Percentiles rank a stretch among this genome's conserved stretches.
These are phyloP conservation scores for Fringilla coelebs DNA, from an alignment of 2,797 vertebrate genomes.

Conservation along the genomic window DNA sequence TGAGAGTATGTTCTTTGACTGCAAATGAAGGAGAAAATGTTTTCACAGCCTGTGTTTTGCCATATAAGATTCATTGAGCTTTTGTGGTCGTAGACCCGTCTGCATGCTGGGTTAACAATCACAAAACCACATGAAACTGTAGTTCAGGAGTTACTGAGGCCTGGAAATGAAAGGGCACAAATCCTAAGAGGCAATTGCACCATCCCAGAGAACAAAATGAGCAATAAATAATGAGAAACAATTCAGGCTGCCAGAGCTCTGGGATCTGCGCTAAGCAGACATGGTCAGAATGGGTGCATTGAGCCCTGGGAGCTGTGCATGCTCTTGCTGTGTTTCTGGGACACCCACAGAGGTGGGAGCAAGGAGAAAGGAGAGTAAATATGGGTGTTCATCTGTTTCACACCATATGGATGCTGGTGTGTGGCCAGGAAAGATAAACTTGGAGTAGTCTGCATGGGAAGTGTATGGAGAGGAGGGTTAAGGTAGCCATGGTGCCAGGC, in stretches of 20 bases:
- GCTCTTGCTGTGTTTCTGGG: not conserved
- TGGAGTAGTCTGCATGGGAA: not conserved
- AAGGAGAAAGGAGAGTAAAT: not conserved
- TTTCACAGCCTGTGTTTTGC: conserved; percentile 52
- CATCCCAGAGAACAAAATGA: conserved; percentile 57
- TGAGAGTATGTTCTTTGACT: conserved; percentile 64
- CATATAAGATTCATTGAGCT: conserved; percentile 71
- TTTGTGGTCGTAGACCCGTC: conserved; percentile 64
- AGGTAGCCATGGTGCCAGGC: fast-evolving
- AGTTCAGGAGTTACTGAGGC: conserved; percentile 73
- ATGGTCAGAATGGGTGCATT: not conserved
- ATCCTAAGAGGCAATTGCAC: conserved; percentile 60
- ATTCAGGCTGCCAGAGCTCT: conserved; percentile 34
- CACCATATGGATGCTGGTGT: not conserved
- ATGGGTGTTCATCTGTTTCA: not conserved
- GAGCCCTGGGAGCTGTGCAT: not conserved
- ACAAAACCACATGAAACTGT: conserved; percentile 74
- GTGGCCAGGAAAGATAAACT: not conserved
- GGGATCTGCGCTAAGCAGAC: conserved; percentile 26
- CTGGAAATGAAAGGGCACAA: conserved; percentile 75
- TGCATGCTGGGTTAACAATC: conserved; percentile 79
- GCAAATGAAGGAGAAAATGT: conserved; percentile 76
- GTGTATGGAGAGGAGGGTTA: not conserved
- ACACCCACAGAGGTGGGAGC: not conserved
- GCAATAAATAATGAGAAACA: conserved; percentile 66